phyloP scores from a whole-genome alignment of 2,113 vertebrate species.

The Leucopsar rothschildi region DNA sequence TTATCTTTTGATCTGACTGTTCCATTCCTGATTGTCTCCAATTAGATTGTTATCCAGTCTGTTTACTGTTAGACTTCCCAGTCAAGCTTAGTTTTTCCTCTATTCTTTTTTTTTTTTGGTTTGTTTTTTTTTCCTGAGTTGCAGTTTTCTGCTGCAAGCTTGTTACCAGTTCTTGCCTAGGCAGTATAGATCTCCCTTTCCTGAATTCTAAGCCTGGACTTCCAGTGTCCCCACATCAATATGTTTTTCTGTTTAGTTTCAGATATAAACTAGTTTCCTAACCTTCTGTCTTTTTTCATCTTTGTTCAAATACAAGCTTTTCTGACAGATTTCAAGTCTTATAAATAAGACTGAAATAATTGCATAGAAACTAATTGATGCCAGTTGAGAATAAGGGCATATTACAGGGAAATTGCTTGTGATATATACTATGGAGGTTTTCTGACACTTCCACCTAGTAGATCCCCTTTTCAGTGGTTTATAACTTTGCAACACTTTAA shows the following conservation, averaged over 20 bases:
- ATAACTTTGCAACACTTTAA: background rate
- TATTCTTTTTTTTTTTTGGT: background rate
- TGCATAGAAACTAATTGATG: background rate
- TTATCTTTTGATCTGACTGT: background rate
- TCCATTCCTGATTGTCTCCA: background rate
- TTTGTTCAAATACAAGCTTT: background rate
- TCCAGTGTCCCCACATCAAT: background rate
- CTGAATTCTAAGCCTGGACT: background rate
- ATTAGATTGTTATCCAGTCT: background rate
- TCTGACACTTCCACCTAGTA: background rate
- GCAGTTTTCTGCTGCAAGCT: background rate
- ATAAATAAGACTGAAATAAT: background rate
- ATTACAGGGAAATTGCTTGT: background rate
- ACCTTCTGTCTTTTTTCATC: background rate
- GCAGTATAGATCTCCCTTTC: background rate
- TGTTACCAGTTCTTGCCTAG: background rate
- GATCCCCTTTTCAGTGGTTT: background rate
- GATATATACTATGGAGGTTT: background rate
- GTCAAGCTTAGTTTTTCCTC: background rate
- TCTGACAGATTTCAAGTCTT: background rate
- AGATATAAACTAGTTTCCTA: background rate
- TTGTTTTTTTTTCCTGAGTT: background rate
- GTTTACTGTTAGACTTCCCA: background rate
- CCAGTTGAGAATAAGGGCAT: background rate
- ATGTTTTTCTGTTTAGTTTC: background rate